Evolutionary conservation across 2,888 invertebrate genomes (phyloP).

Genomic region (Linnaemya tessellans): DNA sequence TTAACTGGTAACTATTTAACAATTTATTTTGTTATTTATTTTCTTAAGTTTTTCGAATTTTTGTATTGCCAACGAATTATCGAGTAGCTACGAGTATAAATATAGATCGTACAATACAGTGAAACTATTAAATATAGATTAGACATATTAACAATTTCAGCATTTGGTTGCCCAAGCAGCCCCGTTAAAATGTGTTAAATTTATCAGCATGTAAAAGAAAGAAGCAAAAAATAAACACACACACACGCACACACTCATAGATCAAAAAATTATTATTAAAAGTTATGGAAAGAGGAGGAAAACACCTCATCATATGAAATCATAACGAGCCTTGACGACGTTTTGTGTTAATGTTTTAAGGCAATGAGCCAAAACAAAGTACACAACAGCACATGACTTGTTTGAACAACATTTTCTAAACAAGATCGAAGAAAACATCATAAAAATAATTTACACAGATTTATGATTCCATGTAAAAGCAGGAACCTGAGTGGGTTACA

Average conservation of each 20-base stretch:
- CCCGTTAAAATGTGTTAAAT: slow-evolving; percentile 51
- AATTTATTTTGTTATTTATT: slow-evolving; percentile 4
- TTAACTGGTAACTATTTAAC: slow-evolving; percentile 37
- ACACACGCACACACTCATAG: neutral
- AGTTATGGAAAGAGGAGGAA: slow-evolving; percentile 17
- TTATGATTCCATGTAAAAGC: slow-evolving; percentile 59
- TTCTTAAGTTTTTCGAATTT: neutral
- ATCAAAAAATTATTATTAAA: slow-evolving; percentile 8
- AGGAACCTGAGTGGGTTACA: slow-evolving; percentile 55
- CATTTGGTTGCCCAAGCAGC: slow-evolving; percentile 32
- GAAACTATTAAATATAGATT: slow-evolving; percentile 42
- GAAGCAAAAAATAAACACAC: neutral
- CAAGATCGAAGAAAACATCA: neutral
- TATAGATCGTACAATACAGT: slow-evolving; percentile 24
- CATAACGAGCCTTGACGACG: slow-evolving; percentile 43
- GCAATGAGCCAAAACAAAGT: neutral
- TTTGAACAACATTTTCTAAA: slow-evolving; percentile 52
- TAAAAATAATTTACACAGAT: slow-evolving; percentile 51
- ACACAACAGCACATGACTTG: slow-evolving; percentile 22
- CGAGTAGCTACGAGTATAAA: slow-evolving; percentile 51
- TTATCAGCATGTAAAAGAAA: slow-evolving; percentile 31
- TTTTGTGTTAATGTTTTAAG: slow-evolving; percentile 34
- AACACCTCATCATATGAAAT: slow-evolving; percentile 30
- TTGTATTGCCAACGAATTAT: slow-evolving; percentile 58
- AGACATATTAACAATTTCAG: slow-evolving; percentile 32